phyloP scores from a whole-genome alignment of 2,113 vertebrate genomes.

The Heterocephalus glaber region DNA sequence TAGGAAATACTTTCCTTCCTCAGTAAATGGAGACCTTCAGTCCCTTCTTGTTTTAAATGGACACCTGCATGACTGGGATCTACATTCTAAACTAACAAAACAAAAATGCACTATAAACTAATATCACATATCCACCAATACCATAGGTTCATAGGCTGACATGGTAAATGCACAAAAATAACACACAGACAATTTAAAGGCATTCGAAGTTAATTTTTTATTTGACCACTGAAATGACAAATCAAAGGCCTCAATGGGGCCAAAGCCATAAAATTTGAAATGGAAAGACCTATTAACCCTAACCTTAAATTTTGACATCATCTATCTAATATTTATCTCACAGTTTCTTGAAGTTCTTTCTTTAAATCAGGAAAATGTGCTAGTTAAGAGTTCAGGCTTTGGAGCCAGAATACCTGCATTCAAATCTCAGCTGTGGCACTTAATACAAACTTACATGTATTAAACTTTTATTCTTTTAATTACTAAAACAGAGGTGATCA shows the following conservation, averaged over 20 bases:
- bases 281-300: neutral
- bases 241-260: neutral
- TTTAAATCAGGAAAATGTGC: neutral
- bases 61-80: neutral
- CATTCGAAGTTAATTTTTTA: constrained; percentile 4
- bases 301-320: neutral
- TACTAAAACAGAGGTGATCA: neutral
- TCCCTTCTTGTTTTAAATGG: neutral
- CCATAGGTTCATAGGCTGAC: neutral
- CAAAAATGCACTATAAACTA: constrained; percentile 36
- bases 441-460: neutral
- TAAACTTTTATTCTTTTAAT: neutral
- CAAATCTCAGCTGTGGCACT: neutral
- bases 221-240: constrained; percentile 27
- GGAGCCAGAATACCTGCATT: neutral
- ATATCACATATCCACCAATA: neutral
- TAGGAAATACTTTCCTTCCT: neutral
- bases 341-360: neutral
- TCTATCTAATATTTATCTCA: constrained; percentile 17
- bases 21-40: neutral
- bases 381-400: constrained; percentile 16
- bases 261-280: constrained; percentile 36
- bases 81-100: constrained; percentile 9
- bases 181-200: neutral
- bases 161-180: neutral